Evolutionary conservation across 2,888 invertebrate genomes (phyloP), one percentile per base, ranked within the genome.

Genomic region (Caenorhabditis sinica): DNA sequence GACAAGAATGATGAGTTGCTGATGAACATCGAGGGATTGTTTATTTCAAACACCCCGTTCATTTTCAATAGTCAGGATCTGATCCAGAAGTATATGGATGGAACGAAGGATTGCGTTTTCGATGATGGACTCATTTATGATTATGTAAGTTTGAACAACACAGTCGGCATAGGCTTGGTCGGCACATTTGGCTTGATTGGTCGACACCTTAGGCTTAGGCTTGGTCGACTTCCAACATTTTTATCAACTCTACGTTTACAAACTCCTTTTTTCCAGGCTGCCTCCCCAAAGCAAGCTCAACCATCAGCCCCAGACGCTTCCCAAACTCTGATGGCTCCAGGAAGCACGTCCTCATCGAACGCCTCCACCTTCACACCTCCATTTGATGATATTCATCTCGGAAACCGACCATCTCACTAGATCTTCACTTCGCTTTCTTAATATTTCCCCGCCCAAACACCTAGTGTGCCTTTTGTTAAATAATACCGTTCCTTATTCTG

Each of bases 331-430:
- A 15, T 82, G 23, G 74, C 75, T 56, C 82, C 81, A 15, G 66
- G 71, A 56, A 80, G 80, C 60, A 80, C 66, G 1, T 65, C 69
- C 2, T 69, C 80, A 20, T 80, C 80, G 11, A 72, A 49, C 25
- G 66, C 74, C 1, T 61, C 75, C 17, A 75, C 61, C 23, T 82
- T 82, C 45, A 82, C 69, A 13, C 82, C 74, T 30, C 75, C 82
- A 33, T 75, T 75, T 58, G 75, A 82, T 61, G 74, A 80, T 33
- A 71, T 82, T 51, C 75, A 71, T 58, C 71, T 75, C 23, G 81
- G 74, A 66, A 71, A 76, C 53, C 69, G 71, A 15, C 56, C 58
- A 25, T 80, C 80, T 25, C 80, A 80, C 36, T 80, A 66, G 63
- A 60, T 40, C 40, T 30, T 33, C 33, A 23, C 13, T 11, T n/a